phyloP scores from a whole-genome alignment of 2,113 vertebrate genomes.

The Leucopsar rothschildi region DNA sequence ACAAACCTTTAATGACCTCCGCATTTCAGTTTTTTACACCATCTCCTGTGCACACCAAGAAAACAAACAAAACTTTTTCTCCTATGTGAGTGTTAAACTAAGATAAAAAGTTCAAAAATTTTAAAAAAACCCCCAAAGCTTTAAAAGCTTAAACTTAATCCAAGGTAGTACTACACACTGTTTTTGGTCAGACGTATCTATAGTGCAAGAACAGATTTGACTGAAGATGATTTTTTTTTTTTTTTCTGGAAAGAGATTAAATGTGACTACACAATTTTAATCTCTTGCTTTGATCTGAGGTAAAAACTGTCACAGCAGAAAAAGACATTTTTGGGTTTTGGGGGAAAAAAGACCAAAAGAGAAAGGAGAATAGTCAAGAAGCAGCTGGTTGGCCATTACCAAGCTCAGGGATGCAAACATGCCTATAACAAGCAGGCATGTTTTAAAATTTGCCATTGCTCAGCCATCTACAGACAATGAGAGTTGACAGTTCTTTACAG shows the following conservation, averaged over 20 bases:
- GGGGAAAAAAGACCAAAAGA: not conserved
- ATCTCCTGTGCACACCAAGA: not conserved
- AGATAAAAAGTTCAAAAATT: not conserved
- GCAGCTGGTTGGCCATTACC: not conserved
- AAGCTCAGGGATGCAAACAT: not conserved
- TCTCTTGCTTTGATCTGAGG: not conserved
- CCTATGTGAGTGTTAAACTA: not conserved
- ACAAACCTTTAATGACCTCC: not conserved
- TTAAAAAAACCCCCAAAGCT: not conserved
- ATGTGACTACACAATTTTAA: not conserved
- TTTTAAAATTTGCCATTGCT: conserved; percentile 43
- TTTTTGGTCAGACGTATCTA: not conserved
- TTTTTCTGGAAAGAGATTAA: not conserved
- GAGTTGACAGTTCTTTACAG: conserved; percentile 1
- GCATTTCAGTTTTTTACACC: not conserved
- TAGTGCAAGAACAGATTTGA: not conserved
- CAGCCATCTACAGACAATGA: conserved; percentile 54
- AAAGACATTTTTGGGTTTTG: not conserved
- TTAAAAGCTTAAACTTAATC: not conserved
- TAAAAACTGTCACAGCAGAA: not conserved
- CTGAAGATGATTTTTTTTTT: not conserved
- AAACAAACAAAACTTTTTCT: not conserved
- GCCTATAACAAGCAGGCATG: not conserved
- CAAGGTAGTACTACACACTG: not conserved
- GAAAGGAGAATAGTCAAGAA: not conserved